Percentiles rank a stretch among this genome's conserved stretches.
phyloP scores from a whole-genome alignment of 2,888 invertebrate species.

The Teleiodes luculella region DNA sequence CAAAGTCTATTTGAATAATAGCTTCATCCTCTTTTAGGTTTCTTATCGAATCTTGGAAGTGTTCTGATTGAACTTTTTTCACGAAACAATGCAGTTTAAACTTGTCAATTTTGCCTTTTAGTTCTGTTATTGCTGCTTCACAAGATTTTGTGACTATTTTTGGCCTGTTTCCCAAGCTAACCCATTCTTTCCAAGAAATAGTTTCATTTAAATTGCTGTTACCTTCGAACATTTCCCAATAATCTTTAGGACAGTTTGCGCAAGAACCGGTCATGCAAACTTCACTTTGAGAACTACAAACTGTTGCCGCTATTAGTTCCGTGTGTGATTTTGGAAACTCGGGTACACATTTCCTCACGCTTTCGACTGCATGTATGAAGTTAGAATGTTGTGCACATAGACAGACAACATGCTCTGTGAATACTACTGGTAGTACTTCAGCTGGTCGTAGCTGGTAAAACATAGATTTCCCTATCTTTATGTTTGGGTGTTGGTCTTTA shows the following conservation, averaged over 20 bases:
- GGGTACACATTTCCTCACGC: background rate
- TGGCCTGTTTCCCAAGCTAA: background rate
- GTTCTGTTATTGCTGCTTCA: background rate
- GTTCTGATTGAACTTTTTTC: constrained; percentile 14
- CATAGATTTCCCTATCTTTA: no score
- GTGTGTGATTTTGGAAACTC: background rate
- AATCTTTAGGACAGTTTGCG: background rate
- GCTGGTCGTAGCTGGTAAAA: background rate
- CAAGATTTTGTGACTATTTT: background rate
- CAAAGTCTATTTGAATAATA: constrained; percentile 21
- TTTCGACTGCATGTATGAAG: background rate
- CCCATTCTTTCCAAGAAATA: background rate
- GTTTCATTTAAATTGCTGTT: background rate
- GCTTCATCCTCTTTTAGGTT: constrained; percentile 8
- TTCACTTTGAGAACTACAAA: constrained; percentile 2
- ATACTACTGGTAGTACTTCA: background rate
- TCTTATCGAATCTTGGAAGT: constrained; percentile 9
- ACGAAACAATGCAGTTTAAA: constrained; percentile 15
- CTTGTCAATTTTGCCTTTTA: constrained; percentile 6
- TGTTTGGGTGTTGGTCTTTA: no score
- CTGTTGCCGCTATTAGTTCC: background rate
- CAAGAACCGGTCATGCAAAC: background rate
- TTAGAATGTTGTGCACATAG: background rate
- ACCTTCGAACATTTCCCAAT: background rate
- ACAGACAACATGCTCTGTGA: background rate